These are phyloP conservation scores for Pogonocichla stellata DNA, from an alignment of 2,113 vertebrate genomes.

Conservation along the genomic window DNA sequence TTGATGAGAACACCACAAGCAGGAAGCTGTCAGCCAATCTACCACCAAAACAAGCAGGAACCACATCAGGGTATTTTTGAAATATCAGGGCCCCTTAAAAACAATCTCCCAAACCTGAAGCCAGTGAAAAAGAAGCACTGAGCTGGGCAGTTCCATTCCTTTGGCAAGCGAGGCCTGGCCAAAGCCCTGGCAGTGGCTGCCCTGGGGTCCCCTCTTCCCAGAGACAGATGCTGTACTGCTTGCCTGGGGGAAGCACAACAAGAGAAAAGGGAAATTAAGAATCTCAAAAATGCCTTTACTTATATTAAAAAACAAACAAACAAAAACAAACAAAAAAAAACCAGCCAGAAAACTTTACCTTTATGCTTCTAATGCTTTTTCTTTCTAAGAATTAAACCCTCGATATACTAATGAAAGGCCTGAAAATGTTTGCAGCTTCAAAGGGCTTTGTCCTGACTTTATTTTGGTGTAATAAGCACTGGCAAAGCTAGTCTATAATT, in stretches of 20 bases:
- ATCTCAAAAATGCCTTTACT: background rate
- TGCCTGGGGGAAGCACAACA: background rate
- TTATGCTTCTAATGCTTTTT: background rate
- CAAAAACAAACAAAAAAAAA: background rate
- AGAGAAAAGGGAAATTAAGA: background rate
- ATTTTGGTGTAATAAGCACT: conserved; percentile 14
- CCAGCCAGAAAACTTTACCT: background rate
- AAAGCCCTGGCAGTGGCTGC: background rate
- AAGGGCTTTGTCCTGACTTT: background rate
- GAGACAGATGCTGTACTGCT: background rate
- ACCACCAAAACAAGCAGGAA: background rate
- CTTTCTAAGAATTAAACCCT: background rate
- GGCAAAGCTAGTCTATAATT: conserved; percentile 18
- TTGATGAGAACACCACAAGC: background rate
- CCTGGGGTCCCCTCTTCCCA: background rate
- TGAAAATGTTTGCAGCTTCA: background rate
- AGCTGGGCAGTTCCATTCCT: background rate
- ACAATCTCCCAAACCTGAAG: background rate
- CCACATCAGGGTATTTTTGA: background rate
- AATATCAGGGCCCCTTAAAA: background rate
- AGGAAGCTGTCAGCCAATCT: background rate
- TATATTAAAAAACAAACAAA: too few relatives aligned
- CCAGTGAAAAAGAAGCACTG: rapidly evolving
- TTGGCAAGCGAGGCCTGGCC: background rate
- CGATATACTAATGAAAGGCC: background rate